Evolutionary conservation across 1,140 invertebrate species (phyloP).

Genomic region (Drosophila nebulosa): DNA sequence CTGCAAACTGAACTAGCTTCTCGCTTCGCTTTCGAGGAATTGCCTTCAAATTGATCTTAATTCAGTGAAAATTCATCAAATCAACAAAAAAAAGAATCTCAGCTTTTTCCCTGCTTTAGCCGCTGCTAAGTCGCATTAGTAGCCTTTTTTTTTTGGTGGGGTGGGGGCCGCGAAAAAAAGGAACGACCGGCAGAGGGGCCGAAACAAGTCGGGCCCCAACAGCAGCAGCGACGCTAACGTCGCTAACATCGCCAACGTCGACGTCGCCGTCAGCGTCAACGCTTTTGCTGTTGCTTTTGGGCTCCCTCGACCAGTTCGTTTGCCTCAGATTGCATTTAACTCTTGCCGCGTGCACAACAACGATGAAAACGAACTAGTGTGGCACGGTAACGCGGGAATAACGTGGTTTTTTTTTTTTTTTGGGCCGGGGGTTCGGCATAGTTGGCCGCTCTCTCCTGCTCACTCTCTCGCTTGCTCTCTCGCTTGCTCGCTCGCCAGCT

Average conservation of each 20-base stretch:
- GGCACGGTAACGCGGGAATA: slow-evolving; percentile 43
- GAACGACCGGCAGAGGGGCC: no score
- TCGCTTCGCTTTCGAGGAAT: neutral
- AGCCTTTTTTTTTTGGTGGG: slow-evolving; percentile 41
- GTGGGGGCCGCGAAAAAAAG: no score
- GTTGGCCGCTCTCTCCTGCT: slow-evolving; percentile 38
- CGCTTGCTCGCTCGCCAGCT: slow-evolving; percentile 3
- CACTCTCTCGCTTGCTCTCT: slow-evolving; percentile 19
- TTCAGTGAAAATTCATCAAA: neutral
- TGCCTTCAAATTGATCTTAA: neutral
- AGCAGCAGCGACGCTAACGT: slow-evolving; percentile 30
- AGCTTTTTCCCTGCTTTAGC: neutral
- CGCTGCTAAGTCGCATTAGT: slow-evolving; percentile 61
- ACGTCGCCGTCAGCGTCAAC: neutral
- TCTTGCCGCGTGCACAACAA: slow-evolving; percentile 73
- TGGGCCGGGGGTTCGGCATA: slow-evolving; percentile 36
- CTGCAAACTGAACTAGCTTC: no score
- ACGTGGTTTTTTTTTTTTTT: slow-evolving; percentile 24
- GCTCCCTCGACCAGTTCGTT: slow-evolving; percentile 5
- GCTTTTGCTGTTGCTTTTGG: slow-evolving; percentile 28
- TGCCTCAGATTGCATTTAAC: slow-evolving; percentile 73
- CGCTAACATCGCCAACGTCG: neutral
- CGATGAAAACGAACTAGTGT: slow-evolving; percentile 29
- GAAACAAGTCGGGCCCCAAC: slow-evolving; percentile 37
- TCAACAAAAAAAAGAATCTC: neutral